These are phyloP conservation scores for Paradisaea rubra DNA, from an alignment of 2,113 vertebrate species.

Conservation along the genomic window DNA sequence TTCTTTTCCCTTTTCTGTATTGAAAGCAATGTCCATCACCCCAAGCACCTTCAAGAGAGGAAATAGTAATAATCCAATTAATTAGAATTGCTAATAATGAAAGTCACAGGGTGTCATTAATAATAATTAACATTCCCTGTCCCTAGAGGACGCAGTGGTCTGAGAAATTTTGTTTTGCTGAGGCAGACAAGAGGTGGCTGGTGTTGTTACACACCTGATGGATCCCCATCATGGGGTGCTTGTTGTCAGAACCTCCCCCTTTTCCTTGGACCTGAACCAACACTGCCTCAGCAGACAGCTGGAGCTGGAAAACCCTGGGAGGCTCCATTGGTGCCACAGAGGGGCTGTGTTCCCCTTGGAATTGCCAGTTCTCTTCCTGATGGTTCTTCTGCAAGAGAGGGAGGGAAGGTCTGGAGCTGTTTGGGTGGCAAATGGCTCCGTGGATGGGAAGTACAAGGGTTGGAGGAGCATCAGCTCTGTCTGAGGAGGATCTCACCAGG, in stretches of 20 bases:
- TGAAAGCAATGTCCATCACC: neutral
- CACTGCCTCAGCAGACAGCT: neutral
- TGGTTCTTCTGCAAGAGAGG: neutral
- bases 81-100: conserved; percentile 30
- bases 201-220: neutral
- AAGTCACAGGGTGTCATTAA: conserved; percentile 31
- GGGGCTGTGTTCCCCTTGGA: neutral
- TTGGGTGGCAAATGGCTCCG: neutral
- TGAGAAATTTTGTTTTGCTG: neutral
- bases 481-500: neutral
- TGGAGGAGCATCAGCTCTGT: neutral
- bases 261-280: neutral
- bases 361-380: fast-evolving
- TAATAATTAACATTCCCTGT: conserved; percentile 30
- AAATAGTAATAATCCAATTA: conserved; percentile 37
- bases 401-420: neutral
- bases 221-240: neutral
- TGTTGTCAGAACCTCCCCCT: neutral
- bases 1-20: neutral
- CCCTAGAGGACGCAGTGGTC: neutral
- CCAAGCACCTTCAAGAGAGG: neutral
- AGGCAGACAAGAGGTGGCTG: neutral
- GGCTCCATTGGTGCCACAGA: neutral
- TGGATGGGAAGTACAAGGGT: neutral
- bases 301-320: neutral